Evolutionary conservation across 2,888 invertebrate genomes (phyloP), one percentile per base, ranked within the genome.

Genomic region (Ephialtes manifestator): DNA sequence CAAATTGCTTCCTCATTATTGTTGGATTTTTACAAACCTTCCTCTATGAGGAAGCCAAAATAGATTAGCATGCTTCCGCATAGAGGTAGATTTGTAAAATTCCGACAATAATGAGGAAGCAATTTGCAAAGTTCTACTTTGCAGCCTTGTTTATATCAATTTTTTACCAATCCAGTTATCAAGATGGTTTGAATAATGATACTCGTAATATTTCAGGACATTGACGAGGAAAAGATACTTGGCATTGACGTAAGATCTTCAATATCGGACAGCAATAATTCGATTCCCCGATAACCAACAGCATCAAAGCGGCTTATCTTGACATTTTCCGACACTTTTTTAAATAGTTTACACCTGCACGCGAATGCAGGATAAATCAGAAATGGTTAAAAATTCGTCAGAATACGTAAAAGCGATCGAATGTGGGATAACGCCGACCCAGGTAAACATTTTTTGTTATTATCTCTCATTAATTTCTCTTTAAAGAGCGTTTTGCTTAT

Each of bases 371-470:
- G 24, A 84, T 70, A 48, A 35, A 46, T 48, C 70, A 20, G 80
- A 89, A 87, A 92, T 92, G 92, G 86, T 88, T 15, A 91, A 90
- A 86, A 83, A 88, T 70, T 86, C 87, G 46, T 76, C 89, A 58
- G 92, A 93, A 76, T 93, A 92, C 87, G 92, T 90, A 5, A 93
- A 93, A 83, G 91, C 93, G 74, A 86, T 93, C 24, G 93, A 94
- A 86, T 90, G 92, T 79, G 92, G 91, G 31, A 87, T 90, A 39
- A 89, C 89, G 79, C 91, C 92, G 43, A 90, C 91, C 10, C 92
- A 93, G 93, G 93, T 93, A 91, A 89, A 35, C 10, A 78, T 58
- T 35, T 31, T 74, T 48, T 53, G 58, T 31, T 5, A 4, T 20
- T 55, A 60, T 39, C 43, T 28, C n/a, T 13, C 15, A 46, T 65